Conservation (phyloP, 2,888 invertebrate species). For the Patella ulyssiponensis region DNA sequence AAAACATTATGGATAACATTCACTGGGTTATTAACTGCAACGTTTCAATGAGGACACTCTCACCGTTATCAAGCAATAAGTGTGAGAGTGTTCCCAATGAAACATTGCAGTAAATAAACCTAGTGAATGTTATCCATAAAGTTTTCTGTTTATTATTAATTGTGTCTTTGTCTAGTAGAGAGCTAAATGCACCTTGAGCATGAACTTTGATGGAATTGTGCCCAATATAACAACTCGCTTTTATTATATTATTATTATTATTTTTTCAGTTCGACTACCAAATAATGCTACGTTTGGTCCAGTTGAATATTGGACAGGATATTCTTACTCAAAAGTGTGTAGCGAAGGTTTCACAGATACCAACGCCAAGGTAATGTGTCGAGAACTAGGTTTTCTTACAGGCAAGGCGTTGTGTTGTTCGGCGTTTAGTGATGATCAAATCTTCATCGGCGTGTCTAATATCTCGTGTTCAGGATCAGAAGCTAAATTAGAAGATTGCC, state of each 20-base stretch:
- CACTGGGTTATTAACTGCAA: too few relatives aligned
- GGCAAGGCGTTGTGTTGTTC: conserved; percentile 49
- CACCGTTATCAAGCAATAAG: too few relatives aligned
- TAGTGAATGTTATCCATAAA: too few relatives aligned
- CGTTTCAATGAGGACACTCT: too few relatives aligned
- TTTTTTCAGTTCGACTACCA: conserved; percentile 38
- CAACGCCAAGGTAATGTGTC: conserved; percentile 75
- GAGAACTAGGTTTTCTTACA: conserved; percentile 71
- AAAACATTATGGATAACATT: too few relatives aligned
- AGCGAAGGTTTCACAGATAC: conserved; percentile 81
- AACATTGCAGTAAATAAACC: too few relatives aligned
- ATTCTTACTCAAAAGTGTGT: conserved; percentile 75
- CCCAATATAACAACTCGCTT: not conserved
- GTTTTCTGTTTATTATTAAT: too few relatives aligned
- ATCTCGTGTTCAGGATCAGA: conserved; percentile 73
- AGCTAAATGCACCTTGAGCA: not conserved
- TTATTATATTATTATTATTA: not conserved
- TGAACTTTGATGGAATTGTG: too few relatives aligned
- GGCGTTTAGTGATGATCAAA: conserved; percentile 43
- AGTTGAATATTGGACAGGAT: conserved; percentile 43
- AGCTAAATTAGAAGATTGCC: conserved; percentile 43
- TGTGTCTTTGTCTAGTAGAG: too few relatives aligned
- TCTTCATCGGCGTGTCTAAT: conserved; percentile 46
- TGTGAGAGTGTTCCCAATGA: too few relatives aligned
- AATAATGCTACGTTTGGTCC: conserved; percentile 47